Base-by-base conservation (phyloP, 1,140 invertebrate genomes). In the Heliothis subflexa region DNA sequence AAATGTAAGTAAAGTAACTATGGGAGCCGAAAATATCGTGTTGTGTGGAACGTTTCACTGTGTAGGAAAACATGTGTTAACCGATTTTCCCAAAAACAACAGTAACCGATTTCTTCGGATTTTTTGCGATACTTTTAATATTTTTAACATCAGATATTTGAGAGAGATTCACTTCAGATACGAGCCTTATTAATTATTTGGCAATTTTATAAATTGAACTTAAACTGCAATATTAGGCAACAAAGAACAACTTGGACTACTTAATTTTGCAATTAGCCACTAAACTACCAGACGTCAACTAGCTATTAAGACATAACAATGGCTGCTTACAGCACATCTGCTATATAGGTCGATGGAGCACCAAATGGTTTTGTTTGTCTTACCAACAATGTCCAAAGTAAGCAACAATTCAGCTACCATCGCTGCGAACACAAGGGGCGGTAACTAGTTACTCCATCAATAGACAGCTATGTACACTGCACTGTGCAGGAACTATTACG, bases 21-120 rank as follows among this genome's bases (percentile, higher is more conserved):
- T 68, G 47, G 25, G 47, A 52, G 11, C 14, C 61, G 9, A 40
- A 47, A 64, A 64, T 64, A 64, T 47, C 40, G 61, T 33, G 16
- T 64, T 64, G 33, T 64, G n/a, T 45, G 61, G 33, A 47, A 47
- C 61, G 47, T 64, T 64, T 47, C 47, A 64, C 40, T 18, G n/a
- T n/a, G n/a, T n/a, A n/a, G 13, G 61, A 18, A 64, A 64, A 10
- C 61, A 33, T 64, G 18, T 47, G 16, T 18, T 64, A n/a, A 47
- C n/a, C 7, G 33, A 47, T n/a, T 64, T 64, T 33, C 52, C 14
- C 16, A 14, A 55, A 55, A n/a, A n/a, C n/a, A n/a, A n/a, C n/a
- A n/a, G n/a, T n/a, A n/a, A n/a, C n/a, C n/a, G n/a, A n/a, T n/a
- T n/a, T n/a, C n/a, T n/a, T n/a, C n/a, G 52, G 52, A 16, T 55